These are phyloP conservation scores for Agrochola circellaris DNA, from an alignment of 2,888 invertebrate genomes.

Conservation along the genomic window DNA sequence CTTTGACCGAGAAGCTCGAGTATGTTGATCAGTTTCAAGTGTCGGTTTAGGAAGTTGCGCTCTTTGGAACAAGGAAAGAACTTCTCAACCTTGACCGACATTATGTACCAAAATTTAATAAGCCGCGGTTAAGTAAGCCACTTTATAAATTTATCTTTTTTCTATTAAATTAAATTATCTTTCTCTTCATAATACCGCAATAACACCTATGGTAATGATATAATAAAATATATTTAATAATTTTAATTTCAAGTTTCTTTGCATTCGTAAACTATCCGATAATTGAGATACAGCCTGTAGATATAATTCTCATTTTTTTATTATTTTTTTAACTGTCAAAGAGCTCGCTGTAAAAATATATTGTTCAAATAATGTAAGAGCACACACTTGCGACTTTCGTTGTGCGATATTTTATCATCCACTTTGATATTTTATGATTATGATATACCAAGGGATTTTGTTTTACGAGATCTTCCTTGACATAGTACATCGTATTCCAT, in stretches of 20 bases:
- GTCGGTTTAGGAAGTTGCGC: conserved; percentile 18
- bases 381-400: conserved; percentile 18
- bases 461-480: conserved; percentile 9
- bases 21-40: conserved; percentile 38
- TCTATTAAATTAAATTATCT: too few relatives aligned
- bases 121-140: background rate
- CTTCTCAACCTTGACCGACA: conserved; percentile 31
- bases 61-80: conserved; percentile 15
- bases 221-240: background rate
- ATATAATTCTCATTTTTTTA: background rate
- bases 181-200: background rate
- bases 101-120: background rate
- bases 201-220: background rate
- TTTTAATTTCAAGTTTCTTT: background rate
- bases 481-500: background rate
- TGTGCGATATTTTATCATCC: conserved; percentile 22
- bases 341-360: conserved; percentile 23
- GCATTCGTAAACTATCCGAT: background rate
- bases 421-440: conserved; percentile 18
- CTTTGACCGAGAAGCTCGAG: conserved; percentile 31
- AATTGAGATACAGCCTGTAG: background rate
- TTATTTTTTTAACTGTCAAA: background rate
- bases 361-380: conserved; percentile 15
- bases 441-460: conserved; percentile 11
- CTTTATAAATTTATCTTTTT: background rate